phyloP scores from a whole-genome alignment of 2,113 vertebrate species.

The Chaenogobius annularis region DNA sequence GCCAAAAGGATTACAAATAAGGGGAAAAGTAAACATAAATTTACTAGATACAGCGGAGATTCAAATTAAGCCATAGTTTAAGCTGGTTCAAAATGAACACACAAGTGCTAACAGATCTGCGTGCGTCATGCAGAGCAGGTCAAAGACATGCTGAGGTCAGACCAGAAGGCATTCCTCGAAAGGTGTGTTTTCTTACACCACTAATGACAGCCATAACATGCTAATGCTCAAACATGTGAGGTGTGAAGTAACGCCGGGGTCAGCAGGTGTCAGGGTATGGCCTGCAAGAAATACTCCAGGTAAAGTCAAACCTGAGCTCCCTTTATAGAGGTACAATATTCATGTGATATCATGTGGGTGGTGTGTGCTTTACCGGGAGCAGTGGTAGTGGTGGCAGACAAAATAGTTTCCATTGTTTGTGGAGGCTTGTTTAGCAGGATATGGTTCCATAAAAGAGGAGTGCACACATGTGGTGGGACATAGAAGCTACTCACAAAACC shows the following conservation, averaged over 20 bases:
- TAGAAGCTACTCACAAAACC: slow-evolving; percentile 3
- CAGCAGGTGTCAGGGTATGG: not conserved
- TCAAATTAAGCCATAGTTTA: not conserved
- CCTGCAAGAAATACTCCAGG: not conserved
- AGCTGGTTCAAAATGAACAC: not conserved
- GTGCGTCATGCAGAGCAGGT: not conserved
- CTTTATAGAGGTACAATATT: not conserved
- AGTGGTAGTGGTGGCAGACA: not conserved
- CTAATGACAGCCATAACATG: not conserved
- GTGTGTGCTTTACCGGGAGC: not conserved
- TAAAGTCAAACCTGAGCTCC: not conserved
- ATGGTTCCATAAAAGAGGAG: not conserved
- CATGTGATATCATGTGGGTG: not conserved
- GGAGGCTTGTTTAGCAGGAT: slow-evolving; percentile 13
- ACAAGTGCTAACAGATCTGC: not conserved
- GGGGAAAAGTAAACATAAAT: slow-evolving; percentile 1
- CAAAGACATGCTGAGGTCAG: not conserved
- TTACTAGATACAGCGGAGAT: not conserved
- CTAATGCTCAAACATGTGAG: not conserved
- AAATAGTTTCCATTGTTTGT: slow-evolving; percentile 16
- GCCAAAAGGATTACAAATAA: not conserved
- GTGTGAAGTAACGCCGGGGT: not conserved
- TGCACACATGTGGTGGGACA: slow-evolving; percentile 3
- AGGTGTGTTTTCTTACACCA: slow-evolving; percentile 1
- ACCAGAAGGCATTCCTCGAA: slow-evolving; percentile 1